A percentile compares a stretch with the other conserved stretches of the same genome.
Evolutionary conservation across 2,797 vertebrate genomes (phyloP).

Genomic region (Liasis olivaceus): DNA sequence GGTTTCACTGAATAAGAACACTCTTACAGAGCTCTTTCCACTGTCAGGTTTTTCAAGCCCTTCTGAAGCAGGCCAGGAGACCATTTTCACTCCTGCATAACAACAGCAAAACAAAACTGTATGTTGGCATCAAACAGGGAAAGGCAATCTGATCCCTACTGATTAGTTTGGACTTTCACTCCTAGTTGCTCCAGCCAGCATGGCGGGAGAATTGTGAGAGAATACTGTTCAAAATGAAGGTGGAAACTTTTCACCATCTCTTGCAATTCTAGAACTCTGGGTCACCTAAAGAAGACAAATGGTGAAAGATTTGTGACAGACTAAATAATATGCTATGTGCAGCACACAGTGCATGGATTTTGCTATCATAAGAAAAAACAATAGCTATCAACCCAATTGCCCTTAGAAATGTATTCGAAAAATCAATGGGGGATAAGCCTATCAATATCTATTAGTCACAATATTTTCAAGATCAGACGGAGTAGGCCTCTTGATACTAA

Average conservation of each 20-base stretch:
- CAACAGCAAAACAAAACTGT: not conserved
- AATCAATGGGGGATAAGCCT: not conserved
- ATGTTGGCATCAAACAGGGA: not conserved
- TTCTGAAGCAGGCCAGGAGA: not conserved
- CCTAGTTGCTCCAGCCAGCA: not conserved
- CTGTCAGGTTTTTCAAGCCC: not conserved
- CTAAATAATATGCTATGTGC: not conserved
- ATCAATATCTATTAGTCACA: not conserved
- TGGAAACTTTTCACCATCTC: not conserved
- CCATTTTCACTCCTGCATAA: not conserved
- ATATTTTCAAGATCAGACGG: not conserved
- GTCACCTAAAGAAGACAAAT: not conserved
- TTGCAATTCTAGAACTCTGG: not conserved
- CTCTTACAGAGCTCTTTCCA: not conserved
- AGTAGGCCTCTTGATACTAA: not conserved
- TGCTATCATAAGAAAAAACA: not conserved
- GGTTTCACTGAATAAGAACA: not conserved
- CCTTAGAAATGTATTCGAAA: not conserved
- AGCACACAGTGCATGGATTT: not conserved
- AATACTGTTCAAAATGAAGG: not conserved
- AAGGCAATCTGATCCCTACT: not conserved
- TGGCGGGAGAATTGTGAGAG: not conserved
- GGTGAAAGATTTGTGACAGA: not conserved
- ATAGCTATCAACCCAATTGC: not conserved
- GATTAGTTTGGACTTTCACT: not conserved